phyloP scores from a whole-genome alignment of 2,888 invertebrate genomes.

The Melipona bicolor region DNA sequence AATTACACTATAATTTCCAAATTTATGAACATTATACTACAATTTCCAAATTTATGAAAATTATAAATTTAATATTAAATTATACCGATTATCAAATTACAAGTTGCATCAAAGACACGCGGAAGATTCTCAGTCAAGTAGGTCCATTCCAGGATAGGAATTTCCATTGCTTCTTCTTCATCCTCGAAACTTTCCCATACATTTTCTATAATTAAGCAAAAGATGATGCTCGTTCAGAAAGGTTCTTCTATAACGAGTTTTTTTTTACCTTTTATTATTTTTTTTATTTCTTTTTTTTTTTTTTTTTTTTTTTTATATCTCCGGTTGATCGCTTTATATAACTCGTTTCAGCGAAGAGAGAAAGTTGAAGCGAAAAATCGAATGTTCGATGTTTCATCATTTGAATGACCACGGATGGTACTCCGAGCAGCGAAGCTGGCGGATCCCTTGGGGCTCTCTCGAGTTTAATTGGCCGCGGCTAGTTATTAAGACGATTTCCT shows the following conservation, averaged over 20 bases:
- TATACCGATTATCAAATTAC: too few species aligned
- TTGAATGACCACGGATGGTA: not conserved
- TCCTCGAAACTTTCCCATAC: not conserved
- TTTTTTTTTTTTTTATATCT: not conserved
- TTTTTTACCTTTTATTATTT: too few species aligned
- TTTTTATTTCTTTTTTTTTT: not conserved
- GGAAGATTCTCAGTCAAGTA: too few species aligned
- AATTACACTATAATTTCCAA: too few species aligned
- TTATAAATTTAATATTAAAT: too few species aligned
- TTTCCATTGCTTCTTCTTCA: not conserved
- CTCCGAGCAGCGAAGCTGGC: not conserved
- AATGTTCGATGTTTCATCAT: not conserved
- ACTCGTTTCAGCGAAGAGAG: too few species aligned
- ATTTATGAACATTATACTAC: too few species aligned
- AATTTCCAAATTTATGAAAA: too few species aligned
- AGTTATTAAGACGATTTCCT: slow-evolving; percentile 61
- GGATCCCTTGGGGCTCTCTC: slow-evolving; percentile 18
- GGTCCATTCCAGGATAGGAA: too few species aligned
- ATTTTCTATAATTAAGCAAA: not conserved
- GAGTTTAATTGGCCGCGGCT: slow-evolving; percentile 49
- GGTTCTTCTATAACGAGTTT: not conserved
- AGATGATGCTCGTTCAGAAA: not conserved
- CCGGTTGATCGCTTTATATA: too few species aligned
- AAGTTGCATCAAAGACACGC: too few species aligned
- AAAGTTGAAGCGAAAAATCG: not conserved